Conservation (phyloP, 2,113 vertebrate species). For the Panurus biarmicus region DNA sequence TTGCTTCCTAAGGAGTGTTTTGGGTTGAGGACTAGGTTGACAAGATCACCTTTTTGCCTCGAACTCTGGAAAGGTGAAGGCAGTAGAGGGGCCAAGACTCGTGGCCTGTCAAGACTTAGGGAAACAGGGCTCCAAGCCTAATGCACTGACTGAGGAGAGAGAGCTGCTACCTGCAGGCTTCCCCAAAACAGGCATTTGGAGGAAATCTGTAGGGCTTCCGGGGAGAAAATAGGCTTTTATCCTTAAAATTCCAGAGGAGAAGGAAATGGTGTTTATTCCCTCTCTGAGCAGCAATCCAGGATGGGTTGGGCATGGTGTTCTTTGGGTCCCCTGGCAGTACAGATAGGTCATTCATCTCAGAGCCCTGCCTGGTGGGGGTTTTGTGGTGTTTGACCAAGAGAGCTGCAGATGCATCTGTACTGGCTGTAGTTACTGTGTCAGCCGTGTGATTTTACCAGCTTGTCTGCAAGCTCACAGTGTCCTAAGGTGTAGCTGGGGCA, state of each 20-base stretch:
- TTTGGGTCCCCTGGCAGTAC: not conserved
- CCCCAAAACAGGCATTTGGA: not conserved
- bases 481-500: not conserved
- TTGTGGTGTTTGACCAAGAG: not conserved
- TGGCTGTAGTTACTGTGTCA: not conserved
- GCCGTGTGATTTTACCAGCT: not conserved
- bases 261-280: not conserved
- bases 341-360: not conserved
- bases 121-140: not conserved
- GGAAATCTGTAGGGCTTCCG: not conserved
- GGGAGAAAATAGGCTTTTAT: not conserved
- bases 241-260: not conserved
- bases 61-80: not conserved
- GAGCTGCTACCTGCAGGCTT: not conserved
- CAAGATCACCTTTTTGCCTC: not conserved
- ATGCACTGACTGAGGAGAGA: not conserved
- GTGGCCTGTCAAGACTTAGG: accelerated
- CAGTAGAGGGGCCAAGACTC: accelerated
- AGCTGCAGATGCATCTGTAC: not conserved
- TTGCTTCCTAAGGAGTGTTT: not conserved
- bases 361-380: not conserved
- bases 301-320: accelerated
- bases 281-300: not conserved
- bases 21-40: not conserved
- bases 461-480: not conserved